Conservation (phyloP, 2,113 vertebrate species). For the Spea multiplicata region DNA sequence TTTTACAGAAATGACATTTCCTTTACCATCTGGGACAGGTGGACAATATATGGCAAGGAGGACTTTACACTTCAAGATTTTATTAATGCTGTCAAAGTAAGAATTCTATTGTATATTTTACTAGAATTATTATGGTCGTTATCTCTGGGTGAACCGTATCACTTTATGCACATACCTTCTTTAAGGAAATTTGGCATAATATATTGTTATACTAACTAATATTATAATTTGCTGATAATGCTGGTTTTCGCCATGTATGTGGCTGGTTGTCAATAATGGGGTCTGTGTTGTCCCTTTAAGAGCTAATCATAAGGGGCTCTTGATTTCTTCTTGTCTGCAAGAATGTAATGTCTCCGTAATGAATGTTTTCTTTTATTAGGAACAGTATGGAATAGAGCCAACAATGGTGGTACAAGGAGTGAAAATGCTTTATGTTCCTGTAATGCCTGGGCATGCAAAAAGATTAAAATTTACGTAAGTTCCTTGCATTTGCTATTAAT, state of each 20-base stretch:
- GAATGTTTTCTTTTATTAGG: conserved; percentile 65
- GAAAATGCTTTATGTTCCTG: conserved; percentile 97
- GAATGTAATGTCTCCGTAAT: too few species aligned
- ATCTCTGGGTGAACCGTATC: too few species aligned
- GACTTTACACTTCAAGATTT: conserved; percentile 96
- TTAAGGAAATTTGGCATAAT: too few species aligned
- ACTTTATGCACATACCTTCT: too few species aligned
- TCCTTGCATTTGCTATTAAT: background rate
- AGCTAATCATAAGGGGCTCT: too few species aligned
- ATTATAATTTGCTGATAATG: too few species aligned
- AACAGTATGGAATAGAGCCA: conserved; percentile 93
- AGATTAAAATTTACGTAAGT: conserved; percentile 94
- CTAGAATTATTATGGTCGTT: conserved; percentile 85
- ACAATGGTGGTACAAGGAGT: conserved; percentile 97
- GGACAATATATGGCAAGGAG: conserved; percentile 87
- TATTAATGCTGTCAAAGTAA: conserved; percentile 91
- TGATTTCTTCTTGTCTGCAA: too few species aligned
- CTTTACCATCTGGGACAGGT: conserved; percentile 97
- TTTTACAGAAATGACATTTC: conserved; percentile 83
- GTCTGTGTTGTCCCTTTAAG: too few species aligned
- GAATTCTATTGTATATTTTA: conserved; percentile 51
- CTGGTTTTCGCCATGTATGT: too few species aligned
- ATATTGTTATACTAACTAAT: too few species aligned
- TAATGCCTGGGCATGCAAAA: conserved; percentile 96
- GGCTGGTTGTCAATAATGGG: too few species aligned